A percentile compares a stretch with the other conserved stretches of the same genome.
These are phyloP conservation scores for Mythimna pallens DNA, from an alignment of 2,888 invertebrate genomes.

Conservation along the genomic window DNA sequence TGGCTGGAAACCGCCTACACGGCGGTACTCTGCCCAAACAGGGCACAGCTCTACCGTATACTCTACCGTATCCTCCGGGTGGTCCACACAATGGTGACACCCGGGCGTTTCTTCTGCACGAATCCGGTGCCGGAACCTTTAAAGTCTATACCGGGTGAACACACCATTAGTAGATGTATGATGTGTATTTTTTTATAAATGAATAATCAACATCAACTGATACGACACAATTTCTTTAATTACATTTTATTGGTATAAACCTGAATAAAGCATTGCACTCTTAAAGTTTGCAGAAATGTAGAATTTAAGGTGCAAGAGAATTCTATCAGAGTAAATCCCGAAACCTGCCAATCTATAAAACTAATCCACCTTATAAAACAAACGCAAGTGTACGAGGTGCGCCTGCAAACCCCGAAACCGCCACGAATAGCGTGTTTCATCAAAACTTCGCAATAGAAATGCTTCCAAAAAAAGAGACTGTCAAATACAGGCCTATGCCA, in stretches of 20 bases:
- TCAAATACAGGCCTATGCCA: conserved; percentile 1
- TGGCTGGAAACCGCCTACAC: no score
- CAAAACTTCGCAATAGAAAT: conserved; percentile 34
- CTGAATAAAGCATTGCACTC: not conserved
- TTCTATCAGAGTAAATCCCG: not conserved
- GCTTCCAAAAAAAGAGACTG: conserved; percentile 30
- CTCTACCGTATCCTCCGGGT: no score
- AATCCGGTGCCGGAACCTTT: no score
- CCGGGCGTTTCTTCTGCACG: no score
- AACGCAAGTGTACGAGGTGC: conserved; percentile 2
- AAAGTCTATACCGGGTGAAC: no score
- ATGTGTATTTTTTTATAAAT: no score
- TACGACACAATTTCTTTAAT: not conserved
- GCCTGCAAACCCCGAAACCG: conserved; percentile 13
- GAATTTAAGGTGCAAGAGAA: not conserved
- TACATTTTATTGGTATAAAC: not conserved
- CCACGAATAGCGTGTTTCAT: conserved; percentile 39
- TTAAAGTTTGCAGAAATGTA: not conserved
- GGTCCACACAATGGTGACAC: no score
- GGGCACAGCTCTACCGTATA: no score
- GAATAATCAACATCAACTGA: not conserved
- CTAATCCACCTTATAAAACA: conserved; percentile 1
- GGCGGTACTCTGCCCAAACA: no score
- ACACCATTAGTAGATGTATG: no score
- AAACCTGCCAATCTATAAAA: not conserved